Evolutionary conservation across 2,888 invertebrate genomes (phyloP), one percentile per base, ranked within the genome.

Genomic region (Esperia sulphurella): DNA sequence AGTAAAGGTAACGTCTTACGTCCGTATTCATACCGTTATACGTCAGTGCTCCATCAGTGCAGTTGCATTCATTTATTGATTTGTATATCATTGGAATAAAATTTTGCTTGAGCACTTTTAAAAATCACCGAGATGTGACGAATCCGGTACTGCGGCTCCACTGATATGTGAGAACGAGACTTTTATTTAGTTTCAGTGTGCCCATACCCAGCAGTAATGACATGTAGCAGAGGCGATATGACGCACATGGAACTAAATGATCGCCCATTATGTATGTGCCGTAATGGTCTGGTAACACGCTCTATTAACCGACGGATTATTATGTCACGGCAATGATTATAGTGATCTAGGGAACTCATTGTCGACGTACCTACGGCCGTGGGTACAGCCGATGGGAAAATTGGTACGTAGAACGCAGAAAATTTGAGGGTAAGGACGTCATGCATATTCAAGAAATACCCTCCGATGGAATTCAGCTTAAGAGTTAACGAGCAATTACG

Each of bases 251-350:
- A 42, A 52, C 53, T 57, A 62, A 62, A 55, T 59, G 61, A 62
- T 62, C 58, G 55, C 53, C 60, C 64, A 62, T 68, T 62, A 61
- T 48, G 9, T 61, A 59, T 50, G 21, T 4, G 35, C 53, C 48
- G 54, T 75, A 75, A 76, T 73, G 70, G 71, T 55, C 57, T 55
- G 56, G 61, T 58, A 69, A 57, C 72, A 78, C 79, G 81, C 71
- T 80, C 81, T 79, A 77, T 79, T 80, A 77, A 77, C 68, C 65
- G 52, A 48, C 55, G 66, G 70, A 75, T 74, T 78, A 77, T 81
- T 77, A 74, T 79, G 79, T 79, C 79, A 75, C 68, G 64, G 50
- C 58, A 60, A 72, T 75, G 70, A 70, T 68, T 68, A 74, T 65
- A 67, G 62, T 72, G 69, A 75, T 75, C 67, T 69, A 65, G 73